These are phyloP conservation scores for Archivesica marissinica DNA, from an alignment of 1,140 invertebrate genomes.

Conservation along the genomic window DNA sequence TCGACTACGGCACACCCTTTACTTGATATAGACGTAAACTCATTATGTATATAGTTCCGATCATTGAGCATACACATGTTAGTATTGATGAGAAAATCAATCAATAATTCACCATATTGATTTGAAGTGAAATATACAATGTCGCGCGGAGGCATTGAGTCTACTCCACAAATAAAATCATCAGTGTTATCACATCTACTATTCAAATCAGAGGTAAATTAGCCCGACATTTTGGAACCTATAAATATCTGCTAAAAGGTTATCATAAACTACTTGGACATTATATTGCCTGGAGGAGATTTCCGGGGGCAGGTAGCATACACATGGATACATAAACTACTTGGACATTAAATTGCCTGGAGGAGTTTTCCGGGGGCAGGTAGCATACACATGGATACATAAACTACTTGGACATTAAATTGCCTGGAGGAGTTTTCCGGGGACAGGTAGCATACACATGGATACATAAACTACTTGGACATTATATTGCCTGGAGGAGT, in stretches of 20 bases:
- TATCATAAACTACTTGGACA: conserved; percentile 40
- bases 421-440: conserved; percentile 32
- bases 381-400: conserved; percentile 51
- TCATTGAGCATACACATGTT: too few species aligned
- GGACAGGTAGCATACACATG: conserved; percentile 50
- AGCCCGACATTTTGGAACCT: conserved; percentile 16
- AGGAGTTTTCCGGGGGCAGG: conserved; percentile 38
- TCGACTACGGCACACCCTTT: too few species aligned
- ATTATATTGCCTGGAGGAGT: conserved; percentile 30
- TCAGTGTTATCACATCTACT: not conserved
- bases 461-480: conserved; percentile 24
- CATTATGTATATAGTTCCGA: too few species aligned
- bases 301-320: conserved; percentile 49
- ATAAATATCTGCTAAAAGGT: conserved; percentile 21
- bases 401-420: conserved; percentile 23
- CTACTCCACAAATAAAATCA: not conserved
- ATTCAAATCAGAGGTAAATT: conserved; percentile 18
- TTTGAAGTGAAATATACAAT: too few species aligned
- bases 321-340: conserved; percentile 33
- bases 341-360: conserved; percentile 26
- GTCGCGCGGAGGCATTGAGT: not conserved
- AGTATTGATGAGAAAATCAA: too few species aligned
- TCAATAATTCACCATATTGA: too few species aligned
- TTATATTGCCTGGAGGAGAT: conserved; percentile 27
- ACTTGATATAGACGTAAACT: too few species aligned